Evolutionary conservation across 2,888 invertebrate genomes (phyloP).

Genomic region (Drosophila macrospina): DNA sequence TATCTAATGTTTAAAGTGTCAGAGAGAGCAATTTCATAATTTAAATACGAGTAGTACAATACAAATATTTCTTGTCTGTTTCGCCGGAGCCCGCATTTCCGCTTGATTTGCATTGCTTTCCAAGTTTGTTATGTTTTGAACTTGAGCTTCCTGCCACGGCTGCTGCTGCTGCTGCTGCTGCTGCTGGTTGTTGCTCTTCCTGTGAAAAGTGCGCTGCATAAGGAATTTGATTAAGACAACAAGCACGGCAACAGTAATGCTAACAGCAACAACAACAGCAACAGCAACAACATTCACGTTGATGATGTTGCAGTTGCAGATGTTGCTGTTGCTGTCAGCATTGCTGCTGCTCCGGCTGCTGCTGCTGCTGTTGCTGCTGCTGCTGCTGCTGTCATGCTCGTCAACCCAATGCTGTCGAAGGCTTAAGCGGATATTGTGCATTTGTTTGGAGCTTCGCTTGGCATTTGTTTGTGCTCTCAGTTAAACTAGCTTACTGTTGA

Average conservation of each 20-base stretch:
- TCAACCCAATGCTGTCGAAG: conserved; percentile 71
- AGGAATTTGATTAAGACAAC: conserved; percentile 79
- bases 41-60: conserved; percentile 16
- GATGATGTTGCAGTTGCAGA: conserved; percentile 66
- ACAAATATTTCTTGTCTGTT: conserved; percentile 45
- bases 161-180: conserved; percentile 46
- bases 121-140: conserved; percentile 82
- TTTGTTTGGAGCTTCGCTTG: conserved; percentile 62
- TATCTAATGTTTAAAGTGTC: conserved; percentile 57
- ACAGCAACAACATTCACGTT: conserved; percentile 44
- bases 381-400: conserved; percentile 38
- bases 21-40: conserved; percentile 58
- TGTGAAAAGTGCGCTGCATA: conserved; percentile 73
- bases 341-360: conserved; percentile 17
- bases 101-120: conserved; percentile 75
- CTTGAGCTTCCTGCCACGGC: conserved; percentile 71
- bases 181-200: conserved; percentile 67
- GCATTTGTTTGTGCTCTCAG: conserved; percentile 74
- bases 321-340: conserved; percentile 42
- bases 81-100: conserved; percentile 70
- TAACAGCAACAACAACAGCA: conserved; percentile 28
- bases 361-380: conserved; percentile 13
- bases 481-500: conserved; percentile 75
- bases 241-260: conserved; percentile 52
- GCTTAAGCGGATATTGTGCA: conserved; percentile 78